Conservation (phyloP, 2,888 invertebrate genomes). For the Ctena decussata region DNA sequence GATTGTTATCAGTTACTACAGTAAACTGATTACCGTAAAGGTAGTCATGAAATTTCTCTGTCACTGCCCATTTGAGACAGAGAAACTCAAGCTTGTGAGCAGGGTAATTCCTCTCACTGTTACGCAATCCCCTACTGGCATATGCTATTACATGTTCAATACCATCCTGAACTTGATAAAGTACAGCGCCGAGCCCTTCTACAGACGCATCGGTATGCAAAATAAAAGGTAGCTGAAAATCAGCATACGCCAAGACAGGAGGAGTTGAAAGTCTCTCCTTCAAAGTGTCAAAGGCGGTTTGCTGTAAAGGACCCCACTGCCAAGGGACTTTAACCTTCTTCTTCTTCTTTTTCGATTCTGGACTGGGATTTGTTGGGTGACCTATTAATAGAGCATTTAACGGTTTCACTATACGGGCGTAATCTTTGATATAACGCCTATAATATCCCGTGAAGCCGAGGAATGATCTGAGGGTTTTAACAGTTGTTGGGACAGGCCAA, state of each 20-base stretch:
- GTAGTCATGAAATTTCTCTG: not conserved
- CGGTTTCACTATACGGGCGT: not conserved
- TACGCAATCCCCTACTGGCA: not conserved
- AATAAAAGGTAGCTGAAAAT: not conserved
- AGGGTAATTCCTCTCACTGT: not conserved
- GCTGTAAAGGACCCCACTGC: too few species aligned
- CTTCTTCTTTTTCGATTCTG: not conserved
- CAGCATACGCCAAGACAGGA: not conserved
- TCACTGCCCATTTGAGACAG: not conserved
- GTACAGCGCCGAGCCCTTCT: not conserved
- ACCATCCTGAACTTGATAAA: not conserved
- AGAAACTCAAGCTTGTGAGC: conserved; percentile 47
- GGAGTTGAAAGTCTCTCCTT: too few species aligned
- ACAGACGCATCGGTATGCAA: not conserved
- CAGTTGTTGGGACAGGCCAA: not conserved
- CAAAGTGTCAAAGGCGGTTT: too few species aligned
- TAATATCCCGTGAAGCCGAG: not conserved
- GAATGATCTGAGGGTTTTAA: not conserved
- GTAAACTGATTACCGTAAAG: not conserved
- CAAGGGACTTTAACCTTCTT: too few species aligned
- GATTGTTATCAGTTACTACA: not conserved
- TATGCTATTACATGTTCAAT: not conserved
- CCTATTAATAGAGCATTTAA: not conserved
- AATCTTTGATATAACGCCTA: not conserved
- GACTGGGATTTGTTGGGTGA: not conserved